A percentile compares a stretch with the other conserved stretches of the same genome.
Conservation (phyloP, 2,888 invertebrate genomes). For the Eupeodes luniger region DNA sequence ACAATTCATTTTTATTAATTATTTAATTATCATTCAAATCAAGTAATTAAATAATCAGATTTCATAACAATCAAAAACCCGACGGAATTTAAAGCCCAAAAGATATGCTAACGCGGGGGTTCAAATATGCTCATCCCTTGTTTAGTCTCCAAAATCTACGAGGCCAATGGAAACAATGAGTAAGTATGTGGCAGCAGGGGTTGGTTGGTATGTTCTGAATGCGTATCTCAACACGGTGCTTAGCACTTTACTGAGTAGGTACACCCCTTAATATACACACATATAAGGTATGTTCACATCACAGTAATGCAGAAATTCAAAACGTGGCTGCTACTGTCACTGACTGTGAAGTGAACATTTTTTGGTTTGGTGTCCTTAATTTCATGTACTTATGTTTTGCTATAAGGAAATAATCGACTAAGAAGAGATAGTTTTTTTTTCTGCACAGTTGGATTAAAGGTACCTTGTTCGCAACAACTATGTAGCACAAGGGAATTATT, state of each 20-base stretch:
- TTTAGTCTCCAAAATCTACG: neutral
- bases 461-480: neutral
- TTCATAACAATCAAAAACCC: neutral
- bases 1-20: too few species aligned
- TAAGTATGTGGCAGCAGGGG: neutral
- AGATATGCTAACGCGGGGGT: neutral
- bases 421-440: neutral
- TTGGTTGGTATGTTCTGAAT: neutral
- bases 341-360: too few species aligned
- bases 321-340: too few species aligned
- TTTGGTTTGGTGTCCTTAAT: neutral
- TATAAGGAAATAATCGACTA: neutral
- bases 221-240: neutral
- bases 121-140: neutral
- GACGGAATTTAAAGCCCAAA: conserved; percentile 1
- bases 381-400: neutral
- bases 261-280: too few species aligned
- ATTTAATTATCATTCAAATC: neutral
- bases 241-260: neutral
- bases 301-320: neutral
- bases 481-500: neutral
- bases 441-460: neutral
- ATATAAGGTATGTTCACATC: neutral
- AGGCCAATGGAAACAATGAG: neutral
- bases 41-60: neutral